Conservation (phyloP, 2,797 vertebrate species). For the Macropus fuliginosus region DNA sequence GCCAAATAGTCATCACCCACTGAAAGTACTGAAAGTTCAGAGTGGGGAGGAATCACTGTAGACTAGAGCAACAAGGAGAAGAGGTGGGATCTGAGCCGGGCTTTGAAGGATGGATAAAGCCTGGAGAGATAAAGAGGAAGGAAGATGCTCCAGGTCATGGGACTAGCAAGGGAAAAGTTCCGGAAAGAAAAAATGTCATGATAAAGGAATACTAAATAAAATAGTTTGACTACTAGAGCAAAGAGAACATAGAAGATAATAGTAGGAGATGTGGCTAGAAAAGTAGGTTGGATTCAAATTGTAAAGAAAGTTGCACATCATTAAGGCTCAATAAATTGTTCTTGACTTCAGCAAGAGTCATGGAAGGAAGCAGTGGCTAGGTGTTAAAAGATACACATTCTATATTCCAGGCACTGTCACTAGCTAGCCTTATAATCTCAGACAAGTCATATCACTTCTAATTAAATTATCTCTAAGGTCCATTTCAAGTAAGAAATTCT, state of each 20-base stretch:
- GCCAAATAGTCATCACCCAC: background rate
- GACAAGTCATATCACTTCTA: background rate
- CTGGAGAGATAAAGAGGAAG: background rate
- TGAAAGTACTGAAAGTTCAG: background rate
- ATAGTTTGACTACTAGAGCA: background rate
- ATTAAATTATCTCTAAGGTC: background rate
- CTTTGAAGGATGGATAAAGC: background rate
- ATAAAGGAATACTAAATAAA: background rate
- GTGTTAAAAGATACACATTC: background rate
- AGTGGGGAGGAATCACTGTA: background rate
- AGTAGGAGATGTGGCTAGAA: background rate
- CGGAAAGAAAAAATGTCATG: background rate
- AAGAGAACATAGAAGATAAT: background rate
- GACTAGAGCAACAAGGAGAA: background rate
- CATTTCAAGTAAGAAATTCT: background rate
- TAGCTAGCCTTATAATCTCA: background rate
- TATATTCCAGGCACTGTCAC: background rate
- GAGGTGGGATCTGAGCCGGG: background rate
- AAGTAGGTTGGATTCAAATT: background rate
- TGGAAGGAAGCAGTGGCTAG: background rate
- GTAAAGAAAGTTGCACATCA: background rate
- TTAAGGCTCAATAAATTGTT: background rate
- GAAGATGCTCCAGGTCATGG: background rate
- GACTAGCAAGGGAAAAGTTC: background rate
- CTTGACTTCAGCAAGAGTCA: background rate